Evolutionary conservation across 2,888 invertebrate species (phyloP), one percentile per base, ranked within the genome.

Genomic region (Synergus laeviventris): DNA sequence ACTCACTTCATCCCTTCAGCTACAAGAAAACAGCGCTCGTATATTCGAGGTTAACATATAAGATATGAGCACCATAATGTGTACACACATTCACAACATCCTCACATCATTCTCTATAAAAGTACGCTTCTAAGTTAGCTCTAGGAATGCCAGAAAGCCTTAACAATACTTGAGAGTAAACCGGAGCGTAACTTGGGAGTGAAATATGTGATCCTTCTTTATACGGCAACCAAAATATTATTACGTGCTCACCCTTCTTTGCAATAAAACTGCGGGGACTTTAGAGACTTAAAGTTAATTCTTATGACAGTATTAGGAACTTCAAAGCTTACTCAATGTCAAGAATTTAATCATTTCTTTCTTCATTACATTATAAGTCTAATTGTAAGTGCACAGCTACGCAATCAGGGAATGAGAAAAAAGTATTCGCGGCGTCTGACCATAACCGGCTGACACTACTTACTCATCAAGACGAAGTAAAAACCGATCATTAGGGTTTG

Each of bases 191-290:
- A 61, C 61, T 61, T 61, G 31, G 31, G 16, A 61, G 31, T 61
- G 61, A 61, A 61, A 24, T 61, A 61, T 61, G 61, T 61, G 61
- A 61, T 61, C 36, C 61, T 61, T 61, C 61, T 61, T 36, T 61
- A 61, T 61, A 61, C 36, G 61, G 36, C 61, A 61, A 16, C 36
- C 36, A 61, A 16, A 61, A 61, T 61, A 61, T 61, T 36, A 61
- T 61, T 61, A 16, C 16, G n/a, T n/a, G 36, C 61, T 31, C 61
- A 11, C 16, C 24, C 31, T 31, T 61, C 24, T 8, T 31, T 9
- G 7, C 14, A 61, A 5, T 24, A 36, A 31, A 61, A 36, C 14
- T 31, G 31, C 7, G 31, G 7, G 4, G 31, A 31, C 31, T 16
- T 31, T 61, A 18, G 14, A 54, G 18, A 54, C 31, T 31, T 5